Conservation (phyloP, 1,140 invertebrate genomes). For the Tenebrio molitor region DNA sequence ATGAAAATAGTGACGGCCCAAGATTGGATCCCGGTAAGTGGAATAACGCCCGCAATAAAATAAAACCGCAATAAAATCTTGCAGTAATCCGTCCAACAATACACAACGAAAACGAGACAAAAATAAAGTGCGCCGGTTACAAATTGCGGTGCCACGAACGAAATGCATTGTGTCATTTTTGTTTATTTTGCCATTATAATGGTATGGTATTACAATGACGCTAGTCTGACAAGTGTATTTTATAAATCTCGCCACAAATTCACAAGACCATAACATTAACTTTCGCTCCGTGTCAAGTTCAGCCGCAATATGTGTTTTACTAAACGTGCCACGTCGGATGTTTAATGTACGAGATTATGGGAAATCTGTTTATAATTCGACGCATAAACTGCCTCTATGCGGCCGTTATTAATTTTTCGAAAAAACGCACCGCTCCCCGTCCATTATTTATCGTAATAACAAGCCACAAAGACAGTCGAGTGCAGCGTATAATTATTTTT, state of each 20-base stretch:
- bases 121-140: slow-evolving; percentile 27
- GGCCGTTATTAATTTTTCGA: background rate
- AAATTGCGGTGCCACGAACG: slow-evolving; percentile 28
- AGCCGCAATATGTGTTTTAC: background rate
- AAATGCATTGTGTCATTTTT: slow-evolving; percentile 36
- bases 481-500: slow-evolving; percentile 8
- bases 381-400: background rate
- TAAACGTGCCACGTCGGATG: background rate
- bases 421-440: background rate
- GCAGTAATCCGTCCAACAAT: slow-evolving; percentile 19
- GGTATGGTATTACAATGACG: slow-evolving; percentile 5
- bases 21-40: slow-evolving; percentile 22
- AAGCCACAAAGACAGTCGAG: background rate
- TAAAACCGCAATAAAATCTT: slow-evolving; percentile 33
- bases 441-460: slow-evolving; percentile 9
- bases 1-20: slow-evolving; percentile 1
- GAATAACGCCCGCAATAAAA: slow-evolving; percentile 15
- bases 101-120: slow-evolving; percentile 7
- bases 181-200: slow-evolving; percentile 22
- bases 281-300: background rate
- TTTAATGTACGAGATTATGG: background rate
- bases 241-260: slow-evolving; percentile 23
- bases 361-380: slow-evolving; percentile 6
- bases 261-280: slow-evolving; percentile 28
- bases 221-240: slow-evolving; percentile 29